These are phyloP conservation scores for Hyalella azteca DNA, from an alignment of 2,888 invertebrate species.

Conservation along the genomic window DNA sequence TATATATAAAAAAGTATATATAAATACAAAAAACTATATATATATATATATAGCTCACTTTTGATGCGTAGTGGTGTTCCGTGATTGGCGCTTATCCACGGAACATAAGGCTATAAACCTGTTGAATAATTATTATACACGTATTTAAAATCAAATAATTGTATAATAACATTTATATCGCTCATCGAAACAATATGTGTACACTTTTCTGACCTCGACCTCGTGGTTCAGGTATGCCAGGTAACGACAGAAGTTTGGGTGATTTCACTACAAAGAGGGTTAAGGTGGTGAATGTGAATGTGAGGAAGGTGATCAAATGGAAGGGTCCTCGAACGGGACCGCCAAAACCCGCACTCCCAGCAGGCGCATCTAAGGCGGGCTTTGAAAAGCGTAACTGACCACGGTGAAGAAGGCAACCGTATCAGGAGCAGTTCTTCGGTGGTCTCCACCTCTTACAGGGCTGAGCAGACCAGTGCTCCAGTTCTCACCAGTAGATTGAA, in stretches of 20 bases:
- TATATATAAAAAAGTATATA: too few species aligned
- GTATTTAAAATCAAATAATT: too few species aligned
- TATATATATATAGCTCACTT: too few species aligned
- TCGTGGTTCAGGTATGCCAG: neutral
- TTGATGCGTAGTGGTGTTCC: too few species aligned
- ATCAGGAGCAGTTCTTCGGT: neutral
- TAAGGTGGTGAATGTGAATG: neutral
- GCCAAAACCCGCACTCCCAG: too few species aligned
- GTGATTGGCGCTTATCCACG: too few species aligned
- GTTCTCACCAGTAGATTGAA: too few species aligned
- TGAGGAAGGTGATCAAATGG: neutral
- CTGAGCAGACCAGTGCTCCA: neutral
- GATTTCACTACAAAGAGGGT: neutral
- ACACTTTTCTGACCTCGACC: neutral
- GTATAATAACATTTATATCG: too few species aligned
- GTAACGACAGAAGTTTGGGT: neutral
- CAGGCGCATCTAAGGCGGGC: neutral
- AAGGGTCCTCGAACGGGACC: neutral
- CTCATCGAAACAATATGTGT: too few species aligned
- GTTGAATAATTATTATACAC: too few species aligned
- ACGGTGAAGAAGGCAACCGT: neutral
- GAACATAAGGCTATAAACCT: too few species aligned
- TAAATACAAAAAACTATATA: too few species aligned
- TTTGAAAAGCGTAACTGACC: neutral
- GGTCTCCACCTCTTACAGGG: neutral